Conservation (phyloP, 2,113 vertebrate species). For the Rhinoptilus africanus region DNA sequence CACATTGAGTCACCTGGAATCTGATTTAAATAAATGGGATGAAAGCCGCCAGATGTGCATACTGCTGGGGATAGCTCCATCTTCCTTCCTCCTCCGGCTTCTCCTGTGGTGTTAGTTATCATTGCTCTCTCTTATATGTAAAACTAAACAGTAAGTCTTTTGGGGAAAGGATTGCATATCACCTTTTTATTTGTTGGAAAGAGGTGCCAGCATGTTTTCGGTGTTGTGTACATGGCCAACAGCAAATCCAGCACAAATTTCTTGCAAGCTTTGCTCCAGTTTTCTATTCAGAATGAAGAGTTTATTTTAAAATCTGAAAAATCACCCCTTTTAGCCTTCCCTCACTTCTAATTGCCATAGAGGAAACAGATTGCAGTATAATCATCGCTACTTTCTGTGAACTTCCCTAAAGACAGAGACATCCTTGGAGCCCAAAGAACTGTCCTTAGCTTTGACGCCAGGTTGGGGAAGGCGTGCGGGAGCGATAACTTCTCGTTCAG, state of each 20-base stretch:
- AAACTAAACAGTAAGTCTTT: neutral
- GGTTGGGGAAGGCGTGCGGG: neutral
- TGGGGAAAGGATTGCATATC: neutral
- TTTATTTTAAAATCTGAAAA: neutral
- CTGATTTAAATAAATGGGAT: neutral
- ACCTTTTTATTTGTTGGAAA: neutral
- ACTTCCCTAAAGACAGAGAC: neutral
- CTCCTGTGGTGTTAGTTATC: neutral
- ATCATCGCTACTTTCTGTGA: neutral
- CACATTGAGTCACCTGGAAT: neutral
- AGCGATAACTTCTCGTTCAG: neutral
- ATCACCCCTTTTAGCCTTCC: neutral
- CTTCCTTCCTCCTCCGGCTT: neutral
- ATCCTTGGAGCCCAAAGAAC: neutral
- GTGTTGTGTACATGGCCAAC: neutral
- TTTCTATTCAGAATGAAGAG: neutral
- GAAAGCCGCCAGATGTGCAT: neutral
- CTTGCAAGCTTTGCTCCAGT: neutral
- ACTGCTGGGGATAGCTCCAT: neutral
- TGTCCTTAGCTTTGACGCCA: accelerated
- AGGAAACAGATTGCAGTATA: accelerated
- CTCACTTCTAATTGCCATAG: neutral
- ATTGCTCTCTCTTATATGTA: neutral
- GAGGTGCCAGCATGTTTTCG: accelerated
- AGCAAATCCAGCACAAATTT: neutral